These are phyloP conservation scores for Vanessa atalanta DNA, from an alignment of 1,140 invertebrate genomes.

Conservation along the genomic window DNA sequence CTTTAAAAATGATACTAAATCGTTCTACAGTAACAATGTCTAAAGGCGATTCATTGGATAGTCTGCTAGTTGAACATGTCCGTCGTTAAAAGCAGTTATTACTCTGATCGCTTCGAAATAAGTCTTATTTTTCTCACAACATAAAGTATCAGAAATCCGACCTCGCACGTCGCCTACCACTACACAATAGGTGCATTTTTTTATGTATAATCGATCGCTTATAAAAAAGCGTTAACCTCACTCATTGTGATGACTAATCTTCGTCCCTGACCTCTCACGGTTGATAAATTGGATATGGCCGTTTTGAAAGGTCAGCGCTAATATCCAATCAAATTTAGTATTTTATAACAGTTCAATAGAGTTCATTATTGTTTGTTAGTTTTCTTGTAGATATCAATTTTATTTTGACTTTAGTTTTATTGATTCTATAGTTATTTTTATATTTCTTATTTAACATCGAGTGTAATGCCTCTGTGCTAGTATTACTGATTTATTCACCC, in stretches of 20 bases:
- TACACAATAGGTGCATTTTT: neutral
- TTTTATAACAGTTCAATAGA: neutral
- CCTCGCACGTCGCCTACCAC: neutral
- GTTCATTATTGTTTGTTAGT: neutral
- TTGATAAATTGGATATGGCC: slow-evolving; percentile 8
- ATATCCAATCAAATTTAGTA: slow-evolving; percentile 17
- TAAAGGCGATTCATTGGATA: too few relatives aligned
- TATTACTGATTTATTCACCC: too few relatives aligned
- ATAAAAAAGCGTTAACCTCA: slow-evolving; percentile 5
- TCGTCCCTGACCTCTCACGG: slow-evolving; percentile 28
- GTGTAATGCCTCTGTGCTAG: too few relatives aligned
- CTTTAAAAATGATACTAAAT: too few relatives aligned
- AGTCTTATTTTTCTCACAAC: neutral
- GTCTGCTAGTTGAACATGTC: too few relatives aligned
- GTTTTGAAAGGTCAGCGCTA: slow-evolving; percentile 19
- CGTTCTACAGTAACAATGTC: too few relatives aligned
- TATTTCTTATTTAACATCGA: too few relatives aligned
- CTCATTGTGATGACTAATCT: slow-evolving; percentile 23
- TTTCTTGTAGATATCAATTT: neutral
- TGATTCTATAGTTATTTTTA: too few relatives aligned
- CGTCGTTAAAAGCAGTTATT: too few relatives aligned
- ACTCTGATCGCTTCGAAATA: too few relatives aligned
- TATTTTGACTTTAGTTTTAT: neutral
- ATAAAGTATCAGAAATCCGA: neutral
- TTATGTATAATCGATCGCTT: neutral